A percentile compares a stretch with the other conserved stretches of the same genome.
These are phyloP conservation scores for Chaunax sp. DNA, from an alignment of 2,797 vertebrate species.

Conservation along the genomic window DNA sequence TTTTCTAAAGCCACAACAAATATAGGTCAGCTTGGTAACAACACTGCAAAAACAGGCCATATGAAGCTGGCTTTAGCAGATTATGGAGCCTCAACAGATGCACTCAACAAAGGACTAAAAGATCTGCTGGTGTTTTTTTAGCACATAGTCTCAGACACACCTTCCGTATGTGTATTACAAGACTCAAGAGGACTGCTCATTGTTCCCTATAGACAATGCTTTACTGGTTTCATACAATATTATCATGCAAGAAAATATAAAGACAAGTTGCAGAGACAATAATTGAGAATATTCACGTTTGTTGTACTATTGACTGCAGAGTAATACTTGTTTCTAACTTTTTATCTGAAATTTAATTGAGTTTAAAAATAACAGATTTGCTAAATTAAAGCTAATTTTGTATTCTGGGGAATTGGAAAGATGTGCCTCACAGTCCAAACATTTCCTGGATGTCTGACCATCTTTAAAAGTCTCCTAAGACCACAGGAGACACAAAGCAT, in stretches of 20 bases:
- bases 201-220: constrained; percentile 5
- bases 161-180: constrained; percentile 39
- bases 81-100: constrained; percentile 77
- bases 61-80: constrained; percentile 75
- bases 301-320: no score
- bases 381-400: constrained; percentile 6
- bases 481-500: constrained; percentile 35
- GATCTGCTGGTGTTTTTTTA: constrained; percentile 53
- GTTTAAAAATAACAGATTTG: not conserved
- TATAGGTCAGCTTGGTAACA: constrained; percentile 57
- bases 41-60: constrained; percentile 53
- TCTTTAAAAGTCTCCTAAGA: constrained; percentile 47
- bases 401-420: not conserved
- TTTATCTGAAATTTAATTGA: not conserved
- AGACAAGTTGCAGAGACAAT: not conserved
- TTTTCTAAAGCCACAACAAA: constrained; percentile 38
- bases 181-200: not conserved
- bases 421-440: no score
- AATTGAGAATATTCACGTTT: no score
- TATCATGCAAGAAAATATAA: not conserved
- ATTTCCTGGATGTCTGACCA: constrained; percentile 25
- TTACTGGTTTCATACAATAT: not conserved
- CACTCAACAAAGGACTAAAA: constrained; percentile 38
- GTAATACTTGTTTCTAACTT: no score
- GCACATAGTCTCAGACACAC: constrained; percentile 46